Percentiles rank a stretch among this genome's conserved stretches.
Conservation (phyloP, 1,140 invertebrate species). For the Parasteatoda tepidariorum region DNA sequence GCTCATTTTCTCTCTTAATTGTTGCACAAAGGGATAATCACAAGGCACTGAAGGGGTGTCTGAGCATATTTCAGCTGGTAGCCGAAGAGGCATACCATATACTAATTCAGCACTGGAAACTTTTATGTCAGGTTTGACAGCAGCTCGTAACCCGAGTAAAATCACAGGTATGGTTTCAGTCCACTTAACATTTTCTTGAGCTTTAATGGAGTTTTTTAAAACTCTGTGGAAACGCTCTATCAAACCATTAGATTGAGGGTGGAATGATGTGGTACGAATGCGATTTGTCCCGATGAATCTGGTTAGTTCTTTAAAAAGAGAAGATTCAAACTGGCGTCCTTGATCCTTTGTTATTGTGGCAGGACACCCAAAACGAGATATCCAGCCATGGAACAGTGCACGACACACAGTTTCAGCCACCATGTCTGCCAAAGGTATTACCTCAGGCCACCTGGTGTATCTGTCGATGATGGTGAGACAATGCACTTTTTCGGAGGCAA, state of each 20-base stretch:
- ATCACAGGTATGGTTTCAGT: constrained; percentile 66
- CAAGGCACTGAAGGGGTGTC: too few species aligned
- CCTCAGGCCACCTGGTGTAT: constrained; percentile 66
- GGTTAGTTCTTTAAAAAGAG: neutral
- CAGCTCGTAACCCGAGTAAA: constrained; percentile 64
- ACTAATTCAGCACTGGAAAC: constrained; percentile 61
- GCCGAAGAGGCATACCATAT: constrained; percentile 56
- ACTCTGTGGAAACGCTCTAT: constrained; percentile 67
- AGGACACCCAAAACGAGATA: constrained; percentile 66
- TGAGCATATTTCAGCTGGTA: constrained; percentile 61
- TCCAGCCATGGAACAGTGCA: constrained; percentile 63
- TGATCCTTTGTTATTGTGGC: constrained; percentile 66
- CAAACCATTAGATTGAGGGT: constrained; percentile 67
- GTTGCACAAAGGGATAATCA: neutral
- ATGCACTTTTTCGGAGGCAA: neutral
- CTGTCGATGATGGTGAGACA: constrained; percentile 45
- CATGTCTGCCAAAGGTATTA: constrained; percentile 67
- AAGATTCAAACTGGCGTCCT: constrained; percentile 68
- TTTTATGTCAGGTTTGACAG: constrained; percentile 64
- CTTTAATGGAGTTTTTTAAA: neutral
- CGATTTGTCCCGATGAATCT: neutral
- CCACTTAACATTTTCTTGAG: constrained; percentile 64
- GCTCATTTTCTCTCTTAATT: neutral
- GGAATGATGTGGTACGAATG: constrained; percentile 45
- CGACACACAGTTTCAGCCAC: constrained; percentile 66